Percentiles rank a stretch among this genome's conserved stretches.
Evolutionary conservation across 37 sponge, comb jelly and placozoan genomes (phyloP).

Genomic region (Ephydatia muelleri): DNA sequence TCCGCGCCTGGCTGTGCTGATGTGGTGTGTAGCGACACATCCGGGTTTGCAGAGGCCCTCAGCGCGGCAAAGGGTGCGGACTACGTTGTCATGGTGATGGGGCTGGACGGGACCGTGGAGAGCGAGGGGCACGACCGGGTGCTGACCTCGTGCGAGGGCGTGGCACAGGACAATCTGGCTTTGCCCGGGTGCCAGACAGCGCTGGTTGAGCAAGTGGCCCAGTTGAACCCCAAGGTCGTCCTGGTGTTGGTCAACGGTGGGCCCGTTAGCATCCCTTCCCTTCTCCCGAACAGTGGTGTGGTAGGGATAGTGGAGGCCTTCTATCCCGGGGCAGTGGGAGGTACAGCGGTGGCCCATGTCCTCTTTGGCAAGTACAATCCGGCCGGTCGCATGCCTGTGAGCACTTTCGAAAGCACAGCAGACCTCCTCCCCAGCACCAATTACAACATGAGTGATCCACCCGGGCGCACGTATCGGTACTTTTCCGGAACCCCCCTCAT

Average conservation of each 20-base stretch:
- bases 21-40: constrained; percentile 23
- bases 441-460: constrained; percentile 46
- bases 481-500: constrained; percentile 23
- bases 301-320: constrained; percentile 64
- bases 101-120: constrained; percentile 48
- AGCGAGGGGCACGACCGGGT: constrained; percentile 61
- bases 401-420: not conserved
- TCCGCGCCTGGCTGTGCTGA: constrained; percentile 36
- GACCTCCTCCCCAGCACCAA: constrained; percentile 27
- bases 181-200: constrained; percentile 59
- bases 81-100: constrained; percentile 65
- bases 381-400: constrained; percentile 60
- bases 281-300: constrained; percentile 24
- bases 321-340: constrained; percentile 74
- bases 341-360: constrained; percentile 63
- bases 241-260: constrained; percentile 73
- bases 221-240: constrained; percentile 19
- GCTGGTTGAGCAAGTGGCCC: constrained; percentile 31
- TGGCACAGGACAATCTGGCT: constrained; percentile 16
- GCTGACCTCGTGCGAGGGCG: constrained; percentile 13
- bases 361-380: constrained; percentile 64
- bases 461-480: constrained; percentile 65
- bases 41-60: constrained; percentile 31
- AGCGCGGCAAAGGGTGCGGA: constrained; percentile 38
- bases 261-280: constrained; percentile 37